These are phyloP conservation scores for Paracentrotus lividus DNA, from an alignment of 53 echinoderm and acorn worm genomes.

Conservation along the genomic window DNA sequence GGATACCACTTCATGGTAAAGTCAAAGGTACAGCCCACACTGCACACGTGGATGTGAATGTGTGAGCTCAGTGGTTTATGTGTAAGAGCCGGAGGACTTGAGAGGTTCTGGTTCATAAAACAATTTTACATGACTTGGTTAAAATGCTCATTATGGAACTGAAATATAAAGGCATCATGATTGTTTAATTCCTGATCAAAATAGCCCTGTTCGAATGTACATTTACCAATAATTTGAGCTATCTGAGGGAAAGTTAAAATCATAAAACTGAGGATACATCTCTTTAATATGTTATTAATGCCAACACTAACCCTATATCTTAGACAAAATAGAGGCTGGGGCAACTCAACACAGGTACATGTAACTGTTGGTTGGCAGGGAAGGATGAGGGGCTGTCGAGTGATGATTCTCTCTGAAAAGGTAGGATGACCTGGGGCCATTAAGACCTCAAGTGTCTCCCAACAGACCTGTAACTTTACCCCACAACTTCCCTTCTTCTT, in stretches of 20 bases:
- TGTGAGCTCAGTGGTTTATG: background rate
- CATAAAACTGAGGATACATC: too few species aligned
- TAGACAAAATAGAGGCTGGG: too few species aligned
- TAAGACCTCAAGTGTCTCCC: background rate
- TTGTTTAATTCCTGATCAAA: too few species aligned
- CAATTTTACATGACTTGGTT: too few species aligned
- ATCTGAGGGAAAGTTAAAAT: too few species aligned
- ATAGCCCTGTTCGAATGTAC: too few species aligned
- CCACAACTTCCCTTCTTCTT: slow-evolving; percentile 35
- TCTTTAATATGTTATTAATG: too few species aligned
- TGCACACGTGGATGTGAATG: slow-evolving; percentile 7
- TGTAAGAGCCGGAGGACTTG: background rate
- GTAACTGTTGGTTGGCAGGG: background rate
- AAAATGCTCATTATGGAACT: too few species aligned
- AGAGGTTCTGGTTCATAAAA: background rate
- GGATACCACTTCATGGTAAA: background rate
- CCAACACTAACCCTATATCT: too few species aligned
- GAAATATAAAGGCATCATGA: too few species aligned
- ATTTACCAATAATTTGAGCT: too few species aligned
- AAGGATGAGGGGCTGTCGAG: slow-evolving; percentile 15
- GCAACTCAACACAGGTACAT: background rate
- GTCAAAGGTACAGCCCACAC: background rate
- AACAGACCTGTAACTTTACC: slow-evolving; percentile 17
- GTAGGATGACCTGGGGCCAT: slow-evolving; percentile 20
- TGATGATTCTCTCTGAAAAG: slow-evolving; percentile 30